Evolutionary conservation across 2,797 vertebrate genomes (phyloP), one percentile per base, ranked within the genome.

Genomic region (Philypnodon macrostomus): DNA sequence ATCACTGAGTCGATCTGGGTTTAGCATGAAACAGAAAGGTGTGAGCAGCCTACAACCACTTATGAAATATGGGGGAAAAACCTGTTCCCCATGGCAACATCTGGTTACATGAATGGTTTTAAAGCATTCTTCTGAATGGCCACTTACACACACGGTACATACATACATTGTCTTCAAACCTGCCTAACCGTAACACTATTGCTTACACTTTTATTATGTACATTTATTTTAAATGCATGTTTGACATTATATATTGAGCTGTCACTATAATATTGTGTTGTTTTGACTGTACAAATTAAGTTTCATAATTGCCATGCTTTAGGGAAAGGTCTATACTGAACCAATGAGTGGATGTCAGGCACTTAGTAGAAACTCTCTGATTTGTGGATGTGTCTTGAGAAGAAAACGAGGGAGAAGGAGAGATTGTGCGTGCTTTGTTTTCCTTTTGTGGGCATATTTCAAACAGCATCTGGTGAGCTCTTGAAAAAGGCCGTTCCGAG

Each of bases 401-500:
- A 59, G 58, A 57, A 38, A 38, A 61, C 61, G 60, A 44, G 30
- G 30, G 55, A 62, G 48, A 58, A 48, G 31, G 64, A 58, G 39
- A 55, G 61, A 73, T 71, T 53, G 63, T 48, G 67, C 69, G 63
- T 45, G 56, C 74, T 67, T 73, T 79, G 70, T 79, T 79, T 86
- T 84, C 84, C 68, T 80, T n/a, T 85, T 80, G 80, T 87, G 84
- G 80, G 79, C 73, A 84, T 66, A 87, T 88, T 90, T 88, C 86
- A 90, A 88, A 87, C 80, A 86, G 89, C 89, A 89, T 89, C 89
- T 91, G 89, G 77, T 80, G 74, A 77, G 79, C 79, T 85, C 76
- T 87, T 83, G 67, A 87, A 88, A 88, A 75, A 62, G 68, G 67
- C 66, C 52, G 53, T 68, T 72, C 70, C 62, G 70, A 83, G 79